A percentile compares a stretch with the other conserved stretches of the same genome.
Conservation (phyloP, 2,888 invertebrate genomes). For the Hypena proboscidalis region DNA sequence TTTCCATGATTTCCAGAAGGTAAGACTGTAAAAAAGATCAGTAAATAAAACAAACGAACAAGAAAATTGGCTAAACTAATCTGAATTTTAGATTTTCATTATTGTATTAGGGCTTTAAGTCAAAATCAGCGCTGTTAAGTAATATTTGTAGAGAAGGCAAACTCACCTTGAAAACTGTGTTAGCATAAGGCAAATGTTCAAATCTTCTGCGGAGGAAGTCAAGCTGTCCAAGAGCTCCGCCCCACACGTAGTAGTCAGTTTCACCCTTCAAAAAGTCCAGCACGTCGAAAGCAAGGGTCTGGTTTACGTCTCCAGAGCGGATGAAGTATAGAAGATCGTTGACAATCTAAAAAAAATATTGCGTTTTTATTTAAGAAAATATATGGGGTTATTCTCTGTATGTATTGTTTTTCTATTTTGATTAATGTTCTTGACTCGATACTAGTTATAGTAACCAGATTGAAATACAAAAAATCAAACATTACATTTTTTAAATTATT, state of each 20-base stretch:
- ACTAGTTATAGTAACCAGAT: too few species aligned
- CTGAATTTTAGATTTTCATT: too few species aligned
- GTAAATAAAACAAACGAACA: too few species aligned
- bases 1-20: slow-evolving; percentile 72
- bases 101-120: too few species aligned
- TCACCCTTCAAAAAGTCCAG: slow-evolving; percentile 88
- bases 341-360: slow-evolving; percentile 86
- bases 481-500: not conserved
- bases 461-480: too few species aligned
- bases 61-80: too few species aligned
- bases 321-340: slow-evolving; percentile 91
- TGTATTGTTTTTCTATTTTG: too few species aligned
- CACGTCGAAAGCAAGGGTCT: slow-evolving; percentile 86
- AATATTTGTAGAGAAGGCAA: not conserved
- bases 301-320: slow-evolving; percentile 83
- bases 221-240: slow-evolving; percentile 84
- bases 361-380: too few species aligned
- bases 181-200: slow-evolving; percentile 63
- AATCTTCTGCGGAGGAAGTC: slow-evolving; percentile 76
- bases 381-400: too few species aligned
- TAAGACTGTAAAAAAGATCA: slow-evolving; percentile 65
- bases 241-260: slow-evolving; percentile 92
- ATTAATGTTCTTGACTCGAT: too few species aligned
- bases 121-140: too few species aligned
- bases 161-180: slow-evolving; percentile 64